These are phyloP conservation scores for Gallinago stenura DNA, from an alignment of 2,797 vertebrate species.

Conservation along the genomic window DNA sequence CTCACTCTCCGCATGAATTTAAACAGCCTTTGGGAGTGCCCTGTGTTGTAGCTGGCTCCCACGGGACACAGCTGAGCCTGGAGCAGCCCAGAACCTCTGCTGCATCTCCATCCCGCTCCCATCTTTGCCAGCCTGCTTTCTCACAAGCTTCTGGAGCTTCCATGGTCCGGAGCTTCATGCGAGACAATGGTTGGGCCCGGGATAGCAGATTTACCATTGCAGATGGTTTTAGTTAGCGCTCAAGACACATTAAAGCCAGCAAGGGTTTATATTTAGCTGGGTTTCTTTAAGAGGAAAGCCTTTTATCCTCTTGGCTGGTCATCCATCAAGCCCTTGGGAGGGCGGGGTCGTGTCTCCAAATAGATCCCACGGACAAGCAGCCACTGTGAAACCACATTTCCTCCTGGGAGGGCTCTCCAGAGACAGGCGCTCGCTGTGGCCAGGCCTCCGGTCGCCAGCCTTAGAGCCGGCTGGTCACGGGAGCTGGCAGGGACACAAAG, in stretches of 20 bases:
- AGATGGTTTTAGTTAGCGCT: constrained; percentile 78
- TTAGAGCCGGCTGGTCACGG: background rate
- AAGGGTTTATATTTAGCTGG: constrained; percentile 80
- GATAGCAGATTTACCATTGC: constrained; percentile 12
- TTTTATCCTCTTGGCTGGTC: constrained; percentile 77
- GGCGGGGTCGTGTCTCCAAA: constrained; percentile 60
- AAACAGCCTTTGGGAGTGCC: background rate
- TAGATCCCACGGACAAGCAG: constrained; percentile 66
- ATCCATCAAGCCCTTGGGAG: constrained; percentile 60
- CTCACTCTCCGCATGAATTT: background rate
- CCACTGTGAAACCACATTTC: constrained; percentile 69
- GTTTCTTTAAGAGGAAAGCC: constrained; percentile 77
- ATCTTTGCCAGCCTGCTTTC: background rate
- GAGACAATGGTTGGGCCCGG: constrained; percentile 31
- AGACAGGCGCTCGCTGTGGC: constrained; percentile 36
- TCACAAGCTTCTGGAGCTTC: background rate
- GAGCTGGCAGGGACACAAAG: constrained; percentile 11
- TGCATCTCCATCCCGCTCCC: background rate
- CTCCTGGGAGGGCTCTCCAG: constrained; percentile 57
- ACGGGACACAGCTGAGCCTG: background rate
- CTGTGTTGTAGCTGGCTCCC: background rate
- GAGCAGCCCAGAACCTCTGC: background rate
- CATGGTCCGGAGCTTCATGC: background rate
- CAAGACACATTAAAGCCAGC: constrained; percentile 71
- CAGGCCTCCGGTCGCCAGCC: constrained; percentile 17